phyloP scores from a whole-genome alignment of 2,888 invertebrate species.

The Clanis bilineata region DNA sequence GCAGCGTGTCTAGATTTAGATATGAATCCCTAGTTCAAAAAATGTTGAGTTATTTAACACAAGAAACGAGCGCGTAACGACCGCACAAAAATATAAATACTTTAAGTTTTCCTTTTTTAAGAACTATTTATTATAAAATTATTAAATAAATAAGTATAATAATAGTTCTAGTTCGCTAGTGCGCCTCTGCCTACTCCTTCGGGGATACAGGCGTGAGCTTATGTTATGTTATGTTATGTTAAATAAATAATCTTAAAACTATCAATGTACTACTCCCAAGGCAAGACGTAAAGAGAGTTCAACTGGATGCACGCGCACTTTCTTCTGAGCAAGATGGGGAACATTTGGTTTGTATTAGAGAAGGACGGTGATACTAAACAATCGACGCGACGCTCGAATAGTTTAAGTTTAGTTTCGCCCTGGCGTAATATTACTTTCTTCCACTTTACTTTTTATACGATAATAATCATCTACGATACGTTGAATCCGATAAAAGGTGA shows the following conservation, averaged over 20 bases:
- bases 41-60: too few species aligned
- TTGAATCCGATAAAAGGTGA: constrained; percentile 53
- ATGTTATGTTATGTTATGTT: too few species aligned
- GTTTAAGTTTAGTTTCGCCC: constrained; percentile 46
- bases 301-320: constrained; percentile 67
- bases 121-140: too few species aligned
- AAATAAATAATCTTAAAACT: constrained; percentile 5
- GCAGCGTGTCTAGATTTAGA: too few species aligned
- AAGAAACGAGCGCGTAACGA: too few species aligned
- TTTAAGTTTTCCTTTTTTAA: too few species aligned
- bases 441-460: constrained; percentile 55
- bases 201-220: too few species aligned
- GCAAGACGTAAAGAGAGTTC: constrained; percentile 66
- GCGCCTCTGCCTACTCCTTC: too few species aligned
- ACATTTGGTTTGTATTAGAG: constrained; percentile 33
- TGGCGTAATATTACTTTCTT: constrained; percentile 75
- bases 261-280: constrained; percentile 47
- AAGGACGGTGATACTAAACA: constrained; percentile 61
- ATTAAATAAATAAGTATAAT: too few species aligned
- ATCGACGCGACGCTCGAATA: constrained; percentile 52
- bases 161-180: too few species aligned
- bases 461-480: constrained; percentile 52
- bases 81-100: too few species aligned
- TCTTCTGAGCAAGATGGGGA: constrained; percentile 61
- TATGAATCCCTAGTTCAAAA: too few species aligned